A percentile compares a stretch with the other conserved stretches of the same genome.
Evolutionary conservation across 30 jellyfish, hydroid and myxozoan species (phyloP).

Genomic region (Aurelia aurita complex sp. Pacific): DNA sequence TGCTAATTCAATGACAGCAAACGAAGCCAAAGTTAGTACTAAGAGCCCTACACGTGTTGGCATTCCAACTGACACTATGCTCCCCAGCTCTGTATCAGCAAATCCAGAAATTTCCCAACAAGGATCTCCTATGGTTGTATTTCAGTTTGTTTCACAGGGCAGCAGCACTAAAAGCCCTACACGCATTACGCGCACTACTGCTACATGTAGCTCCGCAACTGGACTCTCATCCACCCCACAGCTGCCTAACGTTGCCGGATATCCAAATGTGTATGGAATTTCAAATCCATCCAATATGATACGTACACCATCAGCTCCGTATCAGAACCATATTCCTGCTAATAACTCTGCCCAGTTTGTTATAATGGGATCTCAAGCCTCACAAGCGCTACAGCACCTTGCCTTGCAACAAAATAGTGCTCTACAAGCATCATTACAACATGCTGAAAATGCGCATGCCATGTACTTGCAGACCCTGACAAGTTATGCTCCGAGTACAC

Average conservation of each 20-base stretch:
- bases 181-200: background rate
- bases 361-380: constrained; percentile 80
- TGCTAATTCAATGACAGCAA: no score
- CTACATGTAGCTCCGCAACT: background rate
- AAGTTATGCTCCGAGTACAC: constrained; percentile 37
- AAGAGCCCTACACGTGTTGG: background rate
- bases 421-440: constrained; percentile 51
- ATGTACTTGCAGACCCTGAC: constrained; percentile 63
- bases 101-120: background rate
- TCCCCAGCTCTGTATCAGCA: background rate
- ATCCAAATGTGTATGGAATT: constrained; percentile 41
- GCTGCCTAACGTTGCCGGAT: constrained; percentile 19
- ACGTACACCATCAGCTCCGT: constrained; percentile 29
- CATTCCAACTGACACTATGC: background rate
- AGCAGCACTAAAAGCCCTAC: background rate
- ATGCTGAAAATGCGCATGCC: constrained; percentile 56
- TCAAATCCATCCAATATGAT: constrained; percentile 36
- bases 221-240: constrained; percentile 7
- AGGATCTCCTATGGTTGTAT: constrained; percentile 17
- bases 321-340: constrained; percentile 31
- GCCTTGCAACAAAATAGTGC: constrained; percentile 74
- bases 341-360: constrained; percentile 48
- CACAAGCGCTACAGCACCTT: constrained; percentile 76
- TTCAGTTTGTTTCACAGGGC: constrained; percentile 13
- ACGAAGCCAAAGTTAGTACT: background rate